A percentile compares a stretch with the other conserved stretches of the same genome.
Evolutionary conservation across 2,113 vertebrate species (phyloP).

Genomic region (Chamaea fasciata): DNA sequence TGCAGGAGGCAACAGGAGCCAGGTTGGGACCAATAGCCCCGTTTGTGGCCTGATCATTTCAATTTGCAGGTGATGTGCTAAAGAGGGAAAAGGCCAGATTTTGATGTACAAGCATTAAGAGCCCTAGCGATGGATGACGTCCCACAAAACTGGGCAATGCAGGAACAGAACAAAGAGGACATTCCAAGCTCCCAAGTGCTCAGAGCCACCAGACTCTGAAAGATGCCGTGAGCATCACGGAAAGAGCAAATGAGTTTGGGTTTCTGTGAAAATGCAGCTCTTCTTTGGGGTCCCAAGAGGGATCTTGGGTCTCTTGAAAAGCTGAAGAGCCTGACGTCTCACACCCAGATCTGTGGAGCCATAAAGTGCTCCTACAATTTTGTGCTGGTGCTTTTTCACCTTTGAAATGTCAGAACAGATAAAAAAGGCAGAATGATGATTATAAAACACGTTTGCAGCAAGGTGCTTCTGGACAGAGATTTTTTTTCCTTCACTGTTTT

Average conservation of each 20-base stretch:
- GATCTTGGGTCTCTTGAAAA: neutral
- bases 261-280: neutral
- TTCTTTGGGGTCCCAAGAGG: neutral
- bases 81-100: neutral
- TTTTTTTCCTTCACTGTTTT: neutral
- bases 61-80: neutral
- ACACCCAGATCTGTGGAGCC: neutral
- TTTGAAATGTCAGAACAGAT: neutral
- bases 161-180: neutral
- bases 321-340: neutral
- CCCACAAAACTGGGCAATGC: neutral
- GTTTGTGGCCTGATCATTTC: neutral
- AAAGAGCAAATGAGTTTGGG: neutral
- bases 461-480: neutral
- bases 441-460: neutral
- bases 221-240: neutral
- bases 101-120: neutral
- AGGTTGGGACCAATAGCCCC: neutral
- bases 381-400: neutral
- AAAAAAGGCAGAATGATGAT: neutral
- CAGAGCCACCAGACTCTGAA: neutral
- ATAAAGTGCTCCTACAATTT: neutral
- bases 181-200: neutral
- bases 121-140: neutral
- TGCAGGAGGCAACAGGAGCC: neutral